A percentile compares a stretch with the other conserved stretches of the same genome.
Conservation (phyloP, 2,113 vertebrate species). For the Cynoglossus semilaevis region DNA sequence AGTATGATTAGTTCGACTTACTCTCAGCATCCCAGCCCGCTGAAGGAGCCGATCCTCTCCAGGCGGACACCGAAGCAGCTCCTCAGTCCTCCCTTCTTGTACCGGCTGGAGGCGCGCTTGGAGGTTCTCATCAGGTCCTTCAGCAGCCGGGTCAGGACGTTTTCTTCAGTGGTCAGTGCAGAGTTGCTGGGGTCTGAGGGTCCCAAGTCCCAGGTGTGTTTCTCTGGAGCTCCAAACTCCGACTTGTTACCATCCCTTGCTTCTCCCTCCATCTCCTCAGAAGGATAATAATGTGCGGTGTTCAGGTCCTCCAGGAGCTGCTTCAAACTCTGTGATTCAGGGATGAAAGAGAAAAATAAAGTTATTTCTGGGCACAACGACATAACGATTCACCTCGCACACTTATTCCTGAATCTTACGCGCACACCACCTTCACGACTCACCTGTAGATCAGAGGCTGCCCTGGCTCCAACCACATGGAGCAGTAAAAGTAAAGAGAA, state of each 20-base stretch:
- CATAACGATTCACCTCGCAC: background rate
- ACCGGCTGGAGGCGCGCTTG: slow-evolving; percentile 74
- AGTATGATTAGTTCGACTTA: no score
- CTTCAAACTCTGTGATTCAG: slow-evolving; percentile 61
- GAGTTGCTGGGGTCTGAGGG: slow-evolving; percentile 40
- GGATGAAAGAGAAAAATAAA: background rate
- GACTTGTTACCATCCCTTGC: slow-evolving; percentile 40
- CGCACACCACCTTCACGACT: background rate
- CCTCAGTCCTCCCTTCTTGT: slow-evolving; percentile 75
- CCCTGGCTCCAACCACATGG: slow-evolving; percentile 45
- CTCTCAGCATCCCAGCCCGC: slow-evolving; percentile 77
- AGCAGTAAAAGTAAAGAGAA: slow-evolving; percentile 71
- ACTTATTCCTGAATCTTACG: background rate
- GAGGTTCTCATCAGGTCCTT: slow-evolving; percentile 70
- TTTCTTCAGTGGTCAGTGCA: slow-evolving; percentile 42
- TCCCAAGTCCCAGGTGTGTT: slow-evolving; percentile 52
- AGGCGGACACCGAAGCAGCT: slow-evolving; percentile 81
- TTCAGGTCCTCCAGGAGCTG: slow-evolving; percentile 67
- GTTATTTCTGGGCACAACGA: background rate
- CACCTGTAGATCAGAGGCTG: slow-evolving; percentile 70
- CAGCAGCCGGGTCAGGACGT: slow-evolving; percentile 58
- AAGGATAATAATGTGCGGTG: slow-evolving; percentile 25
- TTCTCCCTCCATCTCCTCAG: slow-evolving; percentile 39
- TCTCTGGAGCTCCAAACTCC: slow-evolving; percentile 26
- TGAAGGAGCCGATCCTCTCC: slow-evolving; percentile 80